Percentiles rank a stretch among this genome's conserved stretches.
phyloP scores from a whole-genome alignment of 2,797 vertebrate genomes.

The Pipistrellus pygmaeus region DNA sequence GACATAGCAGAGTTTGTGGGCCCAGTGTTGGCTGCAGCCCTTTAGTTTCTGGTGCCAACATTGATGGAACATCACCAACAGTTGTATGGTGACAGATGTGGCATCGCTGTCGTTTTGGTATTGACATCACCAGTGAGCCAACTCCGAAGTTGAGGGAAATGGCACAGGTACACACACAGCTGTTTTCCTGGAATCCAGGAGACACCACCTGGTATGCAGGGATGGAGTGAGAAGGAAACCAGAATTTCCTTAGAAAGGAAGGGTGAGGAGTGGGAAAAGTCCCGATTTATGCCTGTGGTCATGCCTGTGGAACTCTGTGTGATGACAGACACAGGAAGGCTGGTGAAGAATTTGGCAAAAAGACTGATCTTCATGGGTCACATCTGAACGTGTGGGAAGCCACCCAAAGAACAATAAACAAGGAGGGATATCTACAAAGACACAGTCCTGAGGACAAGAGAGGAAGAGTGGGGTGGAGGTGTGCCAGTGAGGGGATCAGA shows the following conservation, averaged over 20 bases:
- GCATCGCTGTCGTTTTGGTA: background rate
- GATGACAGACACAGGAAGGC: background rate
- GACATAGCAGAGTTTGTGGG: background rate
- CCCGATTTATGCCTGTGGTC: background rate
- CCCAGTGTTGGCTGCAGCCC: background rate
- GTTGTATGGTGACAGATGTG: background rate
- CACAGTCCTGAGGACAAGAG: no score
- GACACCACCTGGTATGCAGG: background rate
- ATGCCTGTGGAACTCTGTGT: no score
- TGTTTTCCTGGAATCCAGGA: background rate
- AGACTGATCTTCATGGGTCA: background rate
- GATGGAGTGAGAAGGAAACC: background rate
- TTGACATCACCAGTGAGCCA: background rate
- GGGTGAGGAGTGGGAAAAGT: no score
- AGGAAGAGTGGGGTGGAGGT: no score
- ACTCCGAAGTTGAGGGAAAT: background rate
- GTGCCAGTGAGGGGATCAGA: background rate
- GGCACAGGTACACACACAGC: background rate
- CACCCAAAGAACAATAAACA: background rate
- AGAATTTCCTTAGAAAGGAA: no score
- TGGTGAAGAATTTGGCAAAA: background rate
- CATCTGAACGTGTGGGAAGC: background rate
- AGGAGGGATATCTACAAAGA: background rate
- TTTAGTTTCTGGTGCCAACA: background rate
- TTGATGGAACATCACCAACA: background rate